phyloP scores from a whole-genome alignment of 2,888 invertebrate genomes.

The Slavum lentiscoides region DNA sequence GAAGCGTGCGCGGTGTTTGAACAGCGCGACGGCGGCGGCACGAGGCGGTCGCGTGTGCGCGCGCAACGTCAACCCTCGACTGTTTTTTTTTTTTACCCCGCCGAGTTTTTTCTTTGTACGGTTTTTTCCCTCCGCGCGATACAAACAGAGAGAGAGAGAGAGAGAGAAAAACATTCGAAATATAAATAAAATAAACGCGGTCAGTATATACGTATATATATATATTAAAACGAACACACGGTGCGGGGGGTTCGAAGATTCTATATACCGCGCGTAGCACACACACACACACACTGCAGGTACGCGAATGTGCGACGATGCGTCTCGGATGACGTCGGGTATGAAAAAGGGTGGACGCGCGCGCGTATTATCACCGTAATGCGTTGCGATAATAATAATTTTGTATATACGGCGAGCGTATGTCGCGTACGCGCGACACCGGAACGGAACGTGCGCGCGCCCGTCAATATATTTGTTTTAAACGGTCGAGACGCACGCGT shows the following conservation, averaged over 20 bases:
- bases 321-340: not conserved
- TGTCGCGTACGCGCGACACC: conserved; percentile 10
- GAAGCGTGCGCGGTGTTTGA: conserved; percentile 1
- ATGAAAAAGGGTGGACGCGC: not conserved
- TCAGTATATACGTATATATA: too few relatives aligned
- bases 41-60: conserved; percentile 11
- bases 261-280: not conserved
- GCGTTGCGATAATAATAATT: not conserved
- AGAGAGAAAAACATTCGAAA: too few relatives aligned
- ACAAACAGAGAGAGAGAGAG: not conserved
- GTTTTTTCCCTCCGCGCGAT: not conserved
- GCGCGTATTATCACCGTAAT: not conserved
- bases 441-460: conserved; percentile 15
- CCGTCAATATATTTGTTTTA: conserved; percentile 50
- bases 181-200: conserved; percentile 14
- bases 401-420: not conserved
- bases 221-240: conserved; percentile 41
- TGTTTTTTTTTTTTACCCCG: not conserved
- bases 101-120: conserved; percentile 3
- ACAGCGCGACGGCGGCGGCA: conserved; percentile 13
- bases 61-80: conserved; percentile 6
- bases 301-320: not conserved
- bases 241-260: conserved; percentile 47
- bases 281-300: too few relatives aligned
- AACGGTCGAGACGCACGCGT: conserved; percentile 21